Conservation (phyloP, 2,888 invertebrate species). For the Sminthurides aquaticus region DNA sequence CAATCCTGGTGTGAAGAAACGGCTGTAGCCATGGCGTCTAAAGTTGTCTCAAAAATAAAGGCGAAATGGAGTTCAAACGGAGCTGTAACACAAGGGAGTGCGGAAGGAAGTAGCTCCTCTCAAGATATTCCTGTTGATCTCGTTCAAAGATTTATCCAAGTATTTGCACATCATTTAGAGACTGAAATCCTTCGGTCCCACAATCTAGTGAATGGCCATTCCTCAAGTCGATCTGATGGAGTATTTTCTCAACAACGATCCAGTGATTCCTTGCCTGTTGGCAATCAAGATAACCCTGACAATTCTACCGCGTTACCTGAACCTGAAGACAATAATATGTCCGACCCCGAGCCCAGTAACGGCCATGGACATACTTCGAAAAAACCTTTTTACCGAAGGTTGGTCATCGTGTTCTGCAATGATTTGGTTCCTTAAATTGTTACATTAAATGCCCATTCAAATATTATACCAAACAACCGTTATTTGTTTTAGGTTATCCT, state of each 20-base stretch:
- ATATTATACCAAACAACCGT: too few species aligned
- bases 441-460: background rate
- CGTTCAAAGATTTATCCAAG: slow-evolving; percentile 37
- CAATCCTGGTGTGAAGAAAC: slow-evolving; percentile 12
- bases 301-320: background rate
- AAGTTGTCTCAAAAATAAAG: slow-evolving; percentile 7
- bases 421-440: background rate
- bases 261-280: slow-evolving; percentile 3
- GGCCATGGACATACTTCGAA: slow-evolving; percentile 11
- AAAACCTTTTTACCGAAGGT: slow-evolving; percentile 43
- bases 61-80: background rate
- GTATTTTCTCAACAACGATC: background rate
- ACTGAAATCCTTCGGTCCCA: slow-evolving; percentile 25
- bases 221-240: background rate
- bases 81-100: background rate
- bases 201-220: slow-evolving; percentile 7
- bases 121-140: slow-evolving; percentile 31
- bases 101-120: slow-evolving; percentile 17
- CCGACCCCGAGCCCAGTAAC: background rate
- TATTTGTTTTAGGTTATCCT: slow-evolving; percentile 59
- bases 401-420: too few species aligned
- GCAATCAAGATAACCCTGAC: slow-evolving; percentile 3
- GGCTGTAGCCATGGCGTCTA: background rate
- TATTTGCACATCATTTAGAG: slow-evolving; percentile 37
- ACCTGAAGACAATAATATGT: slow-evolving; percentile 8